Conservation (phyloP, 2,888 invertebrate genomes). For the Cerastoderma edule region DNA sequence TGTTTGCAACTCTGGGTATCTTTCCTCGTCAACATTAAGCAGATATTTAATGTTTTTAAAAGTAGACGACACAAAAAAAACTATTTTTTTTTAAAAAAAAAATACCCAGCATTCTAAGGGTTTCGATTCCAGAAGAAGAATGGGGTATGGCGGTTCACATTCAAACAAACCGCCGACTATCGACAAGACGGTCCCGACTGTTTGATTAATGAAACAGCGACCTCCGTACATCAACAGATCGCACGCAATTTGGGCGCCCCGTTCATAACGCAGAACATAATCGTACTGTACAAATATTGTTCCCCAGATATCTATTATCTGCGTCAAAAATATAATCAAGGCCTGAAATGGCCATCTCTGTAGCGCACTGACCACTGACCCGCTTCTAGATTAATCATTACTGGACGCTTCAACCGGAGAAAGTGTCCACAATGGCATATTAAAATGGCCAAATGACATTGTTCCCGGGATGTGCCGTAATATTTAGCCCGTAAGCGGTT, state of each 20-base stretch:
- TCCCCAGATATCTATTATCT: slow-evolving; percentile 23
- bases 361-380: slow-evolving; percentile 12
- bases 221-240: slow-evolving; percentile 4
- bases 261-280: slow-evolving; percentile 12
- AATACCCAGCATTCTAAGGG: neutral
- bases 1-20: too few relatives aligned
- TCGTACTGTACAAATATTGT: slow-evolving; percentile 12
- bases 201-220: neutral
- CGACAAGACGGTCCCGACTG: neutral
- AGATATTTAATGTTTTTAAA: too few relatives aligned
- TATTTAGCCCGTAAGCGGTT: too few relatives aligned
- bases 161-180: too few relatives aligned
- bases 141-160: neutral
- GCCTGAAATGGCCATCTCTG: slow-evolving; percentile 9
- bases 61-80: too few relatives aligned
- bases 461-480: too few relatives aligned
- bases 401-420: slow-evolving; percentile 13
- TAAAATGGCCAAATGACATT: neutral
- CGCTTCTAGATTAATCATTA: slow-evolving; percentile 20
- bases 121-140: neutral
- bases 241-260: neutral
- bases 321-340: slow-evolving; percentile 22
- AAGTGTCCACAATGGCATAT: slow-evolving; percentile 11
- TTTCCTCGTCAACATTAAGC: too few relatives aligned
- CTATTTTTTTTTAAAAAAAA: neutral